These are phyloP conservation scores for Sciurus carolinensis DNA, from an alignment of 2,797 vertebrate species.

Conservation along the genomic window DNA sequence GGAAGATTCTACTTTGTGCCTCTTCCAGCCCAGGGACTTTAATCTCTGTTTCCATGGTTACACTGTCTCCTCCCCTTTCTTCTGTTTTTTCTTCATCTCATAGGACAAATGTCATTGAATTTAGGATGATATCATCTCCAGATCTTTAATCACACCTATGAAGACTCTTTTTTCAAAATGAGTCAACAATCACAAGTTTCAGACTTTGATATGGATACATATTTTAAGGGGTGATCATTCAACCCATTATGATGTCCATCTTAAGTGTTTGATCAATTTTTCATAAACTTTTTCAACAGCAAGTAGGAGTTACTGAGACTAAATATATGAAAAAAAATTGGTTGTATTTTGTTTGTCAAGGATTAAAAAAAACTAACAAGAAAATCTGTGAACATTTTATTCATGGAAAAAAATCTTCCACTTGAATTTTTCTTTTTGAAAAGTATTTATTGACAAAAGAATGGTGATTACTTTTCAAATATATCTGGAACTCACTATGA, in stretches of 20 bases:
- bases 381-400: neutral
- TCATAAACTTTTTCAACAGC: neutral
- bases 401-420: neutral
- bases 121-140: neutral
- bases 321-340: neutral
- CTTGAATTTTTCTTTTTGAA: slow-evolving; percentile 41
- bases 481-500: neutral
- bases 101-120: neutral
- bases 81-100: neutral
- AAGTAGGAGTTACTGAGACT: neutral
- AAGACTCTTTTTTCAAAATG: slow-evolving; percentile 47
- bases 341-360: neutral
- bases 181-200: neutral
- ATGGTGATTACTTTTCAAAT: slow-evolving; percentile 12
- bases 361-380: neutral
- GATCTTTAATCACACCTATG: neutral
- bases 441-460: slow-evolving; percentile 45
- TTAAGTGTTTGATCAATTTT: neutral
- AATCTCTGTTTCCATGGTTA: neutral
- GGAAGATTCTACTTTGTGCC: neutral
- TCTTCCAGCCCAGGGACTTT: neutral
- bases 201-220: neutral
- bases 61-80: neutral
- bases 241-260: neutral
- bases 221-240: neutral